Conservation (phyloP, 2,797 vertebrate genomes). For the Mastacembelus armatus region DNA sequence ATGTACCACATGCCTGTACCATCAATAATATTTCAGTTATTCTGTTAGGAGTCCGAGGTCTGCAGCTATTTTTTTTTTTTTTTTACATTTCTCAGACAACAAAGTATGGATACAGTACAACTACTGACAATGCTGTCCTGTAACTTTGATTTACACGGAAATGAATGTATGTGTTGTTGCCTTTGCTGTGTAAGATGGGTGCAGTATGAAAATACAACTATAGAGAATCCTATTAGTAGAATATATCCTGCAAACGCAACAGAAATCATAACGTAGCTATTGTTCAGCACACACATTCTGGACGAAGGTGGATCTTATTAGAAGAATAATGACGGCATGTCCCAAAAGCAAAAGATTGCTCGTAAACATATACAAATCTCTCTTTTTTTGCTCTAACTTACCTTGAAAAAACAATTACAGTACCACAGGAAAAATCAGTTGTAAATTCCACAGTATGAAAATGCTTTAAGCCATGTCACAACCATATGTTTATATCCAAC, state of each 20-base stretch:
- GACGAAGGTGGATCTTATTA: slow-evolving; percentile 49
- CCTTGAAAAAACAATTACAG: slow-evolving; percentile 47
- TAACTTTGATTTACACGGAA: slow-evolving; percentile 64
- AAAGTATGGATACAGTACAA: slow-evolving; percentile 62
- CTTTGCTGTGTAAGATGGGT: slow-evolving; percentile 32
- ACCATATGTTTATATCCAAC: slow-evolving; percentile 78
- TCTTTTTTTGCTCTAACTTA: slow-evolving; percentile 46
- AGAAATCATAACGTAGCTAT: slow-evolving; percentile 44
- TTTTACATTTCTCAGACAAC: slow-evolving; percentile 58
- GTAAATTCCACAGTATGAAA: slow-evolving; percentile 59
- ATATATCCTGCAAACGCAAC: slow-evolving; percentile 40
- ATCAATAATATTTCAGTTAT: slow-evolving; percentile 61
- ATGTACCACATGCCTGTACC: slow-evolving; percentile 54
- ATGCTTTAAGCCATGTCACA: slow-evolving; percentile 58
- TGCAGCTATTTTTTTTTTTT: slow-evolving; percentile 42
- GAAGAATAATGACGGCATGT: slow-evolving; percentile 41
- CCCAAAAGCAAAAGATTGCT: slow-evolving; percentile 56
- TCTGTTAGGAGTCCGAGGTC: slow-evolving; percentile 38
- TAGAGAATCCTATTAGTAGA: slow-evolving; percentile 36
- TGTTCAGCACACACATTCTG: slow-evolving; percentile 56
- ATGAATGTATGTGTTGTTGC: slow-evolving; percentile 37
- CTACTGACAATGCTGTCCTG: slow-evolving; percentile 65
- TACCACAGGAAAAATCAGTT: slow-evolving; percentile 71
- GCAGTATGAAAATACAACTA: slow-evolving; percentile 54
- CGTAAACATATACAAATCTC: slow-evolving; percentile 73